Conservation (phyloP, 2,113 vertebrate species). For the Serinus canaria region DNA sequence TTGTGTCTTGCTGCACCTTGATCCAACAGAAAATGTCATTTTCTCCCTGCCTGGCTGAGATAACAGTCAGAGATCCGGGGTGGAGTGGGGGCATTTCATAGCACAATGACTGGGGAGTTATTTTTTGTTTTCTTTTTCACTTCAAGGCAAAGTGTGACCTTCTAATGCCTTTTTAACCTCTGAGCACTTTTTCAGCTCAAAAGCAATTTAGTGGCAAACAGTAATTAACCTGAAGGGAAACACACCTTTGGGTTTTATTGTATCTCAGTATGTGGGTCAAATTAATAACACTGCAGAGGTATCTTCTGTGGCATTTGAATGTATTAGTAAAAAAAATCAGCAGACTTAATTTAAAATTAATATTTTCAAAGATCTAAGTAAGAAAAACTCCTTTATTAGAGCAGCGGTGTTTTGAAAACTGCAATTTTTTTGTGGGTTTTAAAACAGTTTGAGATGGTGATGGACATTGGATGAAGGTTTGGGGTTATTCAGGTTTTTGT, state of each 20-base stretch:
- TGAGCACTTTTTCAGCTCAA: not conserved
- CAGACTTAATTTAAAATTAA: not conserved
- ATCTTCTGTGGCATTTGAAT: not conserved
- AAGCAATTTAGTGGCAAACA: not conserved
- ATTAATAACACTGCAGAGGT: not conserved
- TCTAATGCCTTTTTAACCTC: not conserved
- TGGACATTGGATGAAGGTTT: not conserved
- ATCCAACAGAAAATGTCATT: not conserved
- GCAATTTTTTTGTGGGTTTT: not conserved
- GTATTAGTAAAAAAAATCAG: not conserved
- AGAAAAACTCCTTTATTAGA: not conserved
- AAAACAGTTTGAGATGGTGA: not conserved
- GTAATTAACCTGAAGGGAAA: slow-evolving; percentile 14
- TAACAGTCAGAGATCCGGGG: not conserved
- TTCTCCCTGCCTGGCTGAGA: not conserved
- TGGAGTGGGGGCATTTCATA: not conserved
- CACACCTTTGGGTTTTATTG: not conserved
- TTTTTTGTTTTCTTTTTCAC: not conserved
- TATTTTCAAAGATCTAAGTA: not conserved
- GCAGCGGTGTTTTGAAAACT: not conserved
- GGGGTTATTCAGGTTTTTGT: not conserved
- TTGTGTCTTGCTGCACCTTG: no score
- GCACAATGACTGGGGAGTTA: not conserved
- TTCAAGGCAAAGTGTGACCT: not conserved
- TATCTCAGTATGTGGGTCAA: not conserved